Conservation (phyloP, 2,888 invertebrate species). For the Eubasilissa splendida region DNA sequence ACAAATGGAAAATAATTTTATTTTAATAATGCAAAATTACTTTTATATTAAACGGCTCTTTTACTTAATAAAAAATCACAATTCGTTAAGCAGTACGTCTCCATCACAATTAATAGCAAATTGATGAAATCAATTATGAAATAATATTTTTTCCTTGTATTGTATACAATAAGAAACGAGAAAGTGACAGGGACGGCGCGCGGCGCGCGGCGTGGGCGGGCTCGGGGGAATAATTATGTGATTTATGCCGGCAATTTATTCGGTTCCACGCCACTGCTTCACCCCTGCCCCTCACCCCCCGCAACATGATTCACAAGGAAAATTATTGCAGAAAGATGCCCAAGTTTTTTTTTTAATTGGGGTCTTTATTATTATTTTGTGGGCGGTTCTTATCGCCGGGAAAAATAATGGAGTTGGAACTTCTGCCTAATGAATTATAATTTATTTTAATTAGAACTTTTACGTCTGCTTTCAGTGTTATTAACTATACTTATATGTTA, state of each 20-base stretch:
- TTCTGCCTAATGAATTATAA: slow-evolving; percentile 1
- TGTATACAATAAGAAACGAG: slow-evolving; percentile 21
- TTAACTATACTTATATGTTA: too few species aligned
- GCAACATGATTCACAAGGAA: slow-evolving; percentile 40
- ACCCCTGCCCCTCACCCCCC: neutral
- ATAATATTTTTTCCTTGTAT: neutral
- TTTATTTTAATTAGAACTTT: slow-evolving; percentile 5
- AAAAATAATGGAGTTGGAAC: slow-evolving; percentile 11
- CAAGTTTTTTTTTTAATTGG: slow-evolving; percentile 34
- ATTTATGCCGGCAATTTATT: slow-evolving; percentile 57
- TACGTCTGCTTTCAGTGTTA: neutral
- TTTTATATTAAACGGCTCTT: too few species aligned
- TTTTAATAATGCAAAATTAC: too few species aligned
- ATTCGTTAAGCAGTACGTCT: too few species aligned
- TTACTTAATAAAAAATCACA: too few species aligned
- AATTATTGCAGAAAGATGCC: slow-evolving; percentile 22
- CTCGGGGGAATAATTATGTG: slow-evolving; percentile 55
- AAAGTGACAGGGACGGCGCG: slow-evolving; percentile 19
- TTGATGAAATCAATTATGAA: too few species aligned
- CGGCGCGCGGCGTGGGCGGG: slow-evolving; percentile 24
- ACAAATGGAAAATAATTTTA: too few species aligned
- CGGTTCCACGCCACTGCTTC: slow-evolving; percentile 37
- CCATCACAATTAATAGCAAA: too few species aligned
- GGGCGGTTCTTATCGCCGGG: neutral
- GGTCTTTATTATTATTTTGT: slow-evolving; percentile 25